Percentiles rank a stretch among this genome's conserved stretches.
Evolutionary conservation across 2,113 vertebrate species (phyloP).

Genomic region (Eubucco bourcierii): DNA sequence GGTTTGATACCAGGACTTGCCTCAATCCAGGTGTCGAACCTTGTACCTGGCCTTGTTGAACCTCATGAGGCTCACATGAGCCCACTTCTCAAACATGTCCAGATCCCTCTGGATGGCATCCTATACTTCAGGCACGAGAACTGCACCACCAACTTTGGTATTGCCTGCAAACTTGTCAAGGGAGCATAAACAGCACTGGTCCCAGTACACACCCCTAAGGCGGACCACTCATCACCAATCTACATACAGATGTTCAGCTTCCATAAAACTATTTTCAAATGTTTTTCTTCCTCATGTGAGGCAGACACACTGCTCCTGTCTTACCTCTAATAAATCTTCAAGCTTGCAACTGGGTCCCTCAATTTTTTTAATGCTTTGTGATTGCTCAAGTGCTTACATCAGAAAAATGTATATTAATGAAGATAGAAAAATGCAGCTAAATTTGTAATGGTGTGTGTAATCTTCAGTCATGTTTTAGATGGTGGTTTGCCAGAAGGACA

Average conservation of each 20-base stretch:
- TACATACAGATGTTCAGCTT: background rate
- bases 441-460: background rate
- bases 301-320: background rate
- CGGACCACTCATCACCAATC: background rate
- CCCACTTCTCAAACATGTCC: no score
- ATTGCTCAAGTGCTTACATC: background rate
- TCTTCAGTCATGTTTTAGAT: background rate
- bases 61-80: background rate
- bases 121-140: fast-evolving
- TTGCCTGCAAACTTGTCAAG: background rate
- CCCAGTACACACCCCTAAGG: background rate
- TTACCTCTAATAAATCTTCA: background rate
- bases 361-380: background rate
- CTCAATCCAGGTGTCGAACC: no score
- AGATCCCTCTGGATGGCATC: background rate
- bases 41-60: background rate
- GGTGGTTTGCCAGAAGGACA: background rate
- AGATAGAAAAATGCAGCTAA: background rate
- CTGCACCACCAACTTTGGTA: background rate
- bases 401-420: background rate
- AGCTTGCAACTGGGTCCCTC: background rate
- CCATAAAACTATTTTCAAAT: background rate
- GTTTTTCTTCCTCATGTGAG: background rate
- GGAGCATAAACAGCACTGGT: background rate
- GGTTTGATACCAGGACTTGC: background rate